Percentiles rank a stretch among this genome's conserved stretches.
Conservation (phyloP, 2,797 vertebrate genomes). For the Setipinna tenuifilis region DNA sequence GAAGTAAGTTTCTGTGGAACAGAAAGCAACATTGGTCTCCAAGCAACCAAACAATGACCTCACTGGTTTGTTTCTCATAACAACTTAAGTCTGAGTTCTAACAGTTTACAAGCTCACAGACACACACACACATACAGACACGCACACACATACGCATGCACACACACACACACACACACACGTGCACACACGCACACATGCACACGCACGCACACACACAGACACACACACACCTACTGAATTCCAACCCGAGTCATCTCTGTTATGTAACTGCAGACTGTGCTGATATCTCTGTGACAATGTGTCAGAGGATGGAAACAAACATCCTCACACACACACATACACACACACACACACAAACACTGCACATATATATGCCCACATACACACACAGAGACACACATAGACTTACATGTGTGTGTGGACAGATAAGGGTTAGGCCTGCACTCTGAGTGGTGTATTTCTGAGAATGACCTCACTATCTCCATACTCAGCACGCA, state of each 20-base stretch:
- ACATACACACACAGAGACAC: neutral
- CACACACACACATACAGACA: neutral
- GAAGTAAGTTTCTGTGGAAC: constrained; percentile 28
- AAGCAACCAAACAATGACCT: constrained; percentile 56
- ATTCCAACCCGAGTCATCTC: neutral
- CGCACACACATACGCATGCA: neutral
- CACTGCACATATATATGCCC: neutral
- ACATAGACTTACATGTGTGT: neutral
- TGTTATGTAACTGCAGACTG: neutral
- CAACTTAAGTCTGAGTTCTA: neutral
- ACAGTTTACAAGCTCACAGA: constrained; percentile 40
- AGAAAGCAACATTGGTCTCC: constrained; percentile 27
- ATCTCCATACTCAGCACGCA: neutral
- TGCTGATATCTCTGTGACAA: neutral
- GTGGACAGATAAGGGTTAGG: neutral
- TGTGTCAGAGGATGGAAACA: neutral
- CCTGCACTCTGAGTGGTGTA: neutral
- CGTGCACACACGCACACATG: neutral
- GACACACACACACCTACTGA: neutral
- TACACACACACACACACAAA: neutral
- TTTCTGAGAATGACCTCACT: neutral
- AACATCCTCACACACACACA: neutral
- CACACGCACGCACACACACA: constrained; percentile 6
- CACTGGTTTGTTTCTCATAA: constrained; percentile 20
- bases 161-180: neutral